These are phyloP conservation scores for Otis tarda DNA, from an alignment of 2,113 vertebrate species.

Conservation along the genomic window DNA sequence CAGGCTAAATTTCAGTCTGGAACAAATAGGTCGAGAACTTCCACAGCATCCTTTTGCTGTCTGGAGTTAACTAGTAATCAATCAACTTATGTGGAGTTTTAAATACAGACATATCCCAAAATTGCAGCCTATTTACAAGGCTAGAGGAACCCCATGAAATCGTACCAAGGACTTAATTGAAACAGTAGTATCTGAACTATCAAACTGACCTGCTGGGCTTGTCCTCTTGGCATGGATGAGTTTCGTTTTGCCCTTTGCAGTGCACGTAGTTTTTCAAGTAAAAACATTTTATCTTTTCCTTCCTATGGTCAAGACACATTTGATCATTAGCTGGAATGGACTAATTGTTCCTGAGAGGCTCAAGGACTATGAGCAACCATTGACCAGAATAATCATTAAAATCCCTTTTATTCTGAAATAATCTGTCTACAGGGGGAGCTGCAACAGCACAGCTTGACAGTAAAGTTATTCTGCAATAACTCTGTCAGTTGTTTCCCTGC, in stretches of 20 bases:
- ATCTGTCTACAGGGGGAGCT: background rate
- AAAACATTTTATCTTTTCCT: slow-evolving; percentile 88
- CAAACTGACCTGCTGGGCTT: slow-evolving; percentile 57
- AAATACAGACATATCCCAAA: background rate
- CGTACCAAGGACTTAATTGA: accelerated
- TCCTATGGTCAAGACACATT: slow-evolving; percentile 71
- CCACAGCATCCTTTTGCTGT: background rate
- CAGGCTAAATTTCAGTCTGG: background rate
- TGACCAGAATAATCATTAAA: background rate
- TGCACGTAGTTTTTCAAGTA: slow-evolving; percentile 76
- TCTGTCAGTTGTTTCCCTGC: background rate
- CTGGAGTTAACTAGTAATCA: background rate
- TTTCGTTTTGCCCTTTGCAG: slow-evolving; percentile 52
- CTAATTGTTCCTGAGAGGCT: background rate
- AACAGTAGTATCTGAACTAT: background rate
- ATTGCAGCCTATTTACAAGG: background rate
- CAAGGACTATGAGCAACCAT: background rate
- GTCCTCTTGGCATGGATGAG: background rate
- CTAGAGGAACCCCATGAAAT: background rate
- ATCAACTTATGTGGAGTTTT: background rate
- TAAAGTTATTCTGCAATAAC: background rate
- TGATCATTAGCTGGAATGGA: background rate
- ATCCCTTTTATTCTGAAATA: background rate
- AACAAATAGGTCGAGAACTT: background rate
- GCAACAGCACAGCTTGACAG: background rate